phyloP scores from a whole-genome alignment of 1,140 invertebrate species.

The Chironomus striatipennis region DNA sequence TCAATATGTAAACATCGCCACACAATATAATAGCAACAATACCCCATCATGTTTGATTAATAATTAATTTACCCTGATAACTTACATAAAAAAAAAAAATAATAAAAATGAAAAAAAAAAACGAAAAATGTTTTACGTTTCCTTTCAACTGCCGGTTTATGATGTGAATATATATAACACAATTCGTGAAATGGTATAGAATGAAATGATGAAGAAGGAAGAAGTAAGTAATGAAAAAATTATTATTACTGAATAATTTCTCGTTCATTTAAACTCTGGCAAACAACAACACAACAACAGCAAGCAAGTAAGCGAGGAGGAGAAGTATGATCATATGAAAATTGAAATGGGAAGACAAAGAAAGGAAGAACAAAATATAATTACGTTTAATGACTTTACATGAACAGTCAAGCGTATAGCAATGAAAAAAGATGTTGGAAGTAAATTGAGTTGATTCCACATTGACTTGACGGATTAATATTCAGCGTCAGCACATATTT shows the following conservation, averaged over 20 bases:
- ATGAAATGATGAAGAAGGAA: too few species aligned
- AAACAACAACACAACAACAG: not conserved
- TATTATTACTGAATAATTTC: conserved; percentile 20
- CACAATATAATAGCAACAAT: not conserved
- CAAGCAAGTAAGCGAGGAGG: not conserved
- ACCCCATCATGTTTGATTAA: conserved; percentile 6
- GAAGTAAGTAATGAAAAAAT: too few species aligned
- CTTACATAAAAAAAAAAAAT: not conserved
- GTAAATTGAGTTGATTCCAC: conserved; percentile 16
- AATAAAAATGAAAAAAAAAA: not conserved
- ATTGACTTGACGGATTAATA: conserved; percentile 21
- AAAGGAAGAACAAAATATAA: not conserved
- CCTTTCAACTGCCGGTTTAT: not conserved
- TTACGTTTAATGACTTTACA: conserved; percentile 22
- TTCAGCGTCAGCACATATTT: conserved; percentile 22
- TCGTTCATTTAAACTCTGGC: not conserved
- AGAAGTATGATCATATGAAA: not conserved
- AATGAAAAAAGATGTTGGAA: not conserved
- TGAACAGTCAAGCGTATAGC: not conserved
- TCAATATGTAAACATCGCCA: conserved; percentile 1
- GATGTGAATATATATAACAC: too few species aligned
- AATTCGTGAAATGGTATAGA: too few species aligned
- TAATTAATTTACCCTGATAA: conserved; percentile 4
- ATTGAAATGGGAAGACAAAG: not conserved
- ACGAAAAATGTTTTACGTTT: not conserved